Evolutionary conservation across 2,797 vertebrate genomes (phyloP).

Genomic region (Sitta carolinensis): DNA sequence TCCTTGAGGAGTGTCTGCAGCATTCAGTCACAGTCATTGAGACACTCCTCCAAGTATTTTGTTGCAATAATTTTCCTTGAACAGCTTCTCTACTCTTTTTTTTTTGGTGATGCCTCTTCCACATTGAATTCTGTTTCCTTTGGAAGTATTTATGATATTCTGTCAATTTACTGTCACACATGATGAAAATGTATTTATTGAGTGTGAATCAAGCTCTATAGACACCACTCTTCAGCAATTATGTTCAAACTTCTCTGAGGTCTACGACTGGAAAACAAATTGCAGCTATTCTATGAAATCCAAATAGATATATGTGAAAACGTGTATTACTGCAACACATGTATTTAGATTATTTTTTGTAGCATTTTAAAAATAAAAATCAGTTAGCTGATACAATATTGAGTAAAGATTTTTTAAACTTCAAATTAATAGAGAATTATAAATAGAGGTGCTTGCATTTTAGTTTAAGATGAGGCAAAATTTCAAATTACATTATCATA

Average conservation of each 20-base stretch:
- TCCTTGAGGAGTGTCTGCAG: background rate
- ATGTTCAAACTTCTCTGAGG: background rate
- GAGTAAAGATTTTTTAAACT: background rate
- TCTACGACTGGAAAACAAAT: background rate
- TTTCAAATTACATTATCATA: background rate
- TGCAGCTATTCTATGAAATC: background rate
- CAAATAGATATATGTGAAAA: background rate
- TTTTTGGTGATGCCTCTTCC: background rate
- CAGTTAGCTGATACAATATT: background rate
- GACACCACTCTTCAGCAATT: background rate
- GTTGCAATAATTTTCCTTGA: background rate
- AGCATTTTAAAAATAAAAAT: background rate
- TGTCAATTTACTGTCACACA: background rate
- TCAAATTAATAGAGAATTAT: background rate
- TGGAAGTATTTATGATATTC: background rate
- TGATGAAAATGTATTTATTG: background rate
- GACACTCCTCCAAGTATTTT: background rate
- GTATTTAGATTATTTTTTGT: background rate
- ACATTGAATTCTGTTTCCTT: background rate
- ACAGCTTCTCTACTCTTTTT: background rate
- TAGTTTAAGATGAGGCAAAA: background rate
- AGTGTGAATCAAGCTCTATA: background rate
- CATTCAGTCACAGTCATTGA: background rate
- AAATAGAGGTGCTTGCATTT: background rate
- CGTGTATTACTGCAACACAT: fast-evolving